Base-by-base conservation (phyloP, 2,888 invertebrate species). In the Watsonalla binaria region DNA sequence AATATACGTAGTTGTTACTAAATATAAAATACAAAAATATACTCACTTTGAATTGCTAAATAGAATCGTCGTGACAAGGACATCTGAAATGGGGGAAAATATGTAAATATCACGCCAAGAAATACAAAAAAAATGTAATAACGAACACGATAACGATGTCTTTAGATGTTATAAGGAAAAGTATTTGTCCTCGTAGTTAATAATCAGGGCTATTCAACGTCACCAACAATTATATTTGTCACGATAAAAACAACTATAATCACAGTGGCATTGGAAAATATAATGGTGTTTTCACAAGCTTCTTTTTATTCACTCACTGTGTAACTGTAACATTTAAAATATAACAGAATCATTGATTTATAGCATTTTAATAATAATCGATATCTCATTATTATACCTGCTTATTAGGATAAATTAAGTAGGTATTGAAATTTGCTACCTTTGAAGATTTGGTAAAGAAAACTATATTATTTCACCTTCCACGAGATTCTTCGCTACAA, bases 231-330 rank as follows among this genome's bases (percentile, higher is more conserved):
- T 60, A 64, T 57, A 58, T 66, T 65, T 62, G 60, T 62, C 51
- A 54, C 8, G 15, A 59, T 63, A 79, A 77, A 74, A 74, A 74
- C 65, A 60, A 67, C 65, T 68, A 68, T 64, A 62, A 60, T 58
- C 65, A 62, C 54, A 58, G 51, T 70, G 78, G 67, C 82, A 80
- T 80, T 80, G 80, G 58, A 68, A 65, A 59, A 61, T 57, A 78
- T 75, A 78, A 79, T 77, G 62, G 67, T 58, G 63, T 62, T 66
- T 64, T 62, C 63, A 67, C 59, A 59, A 60, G 59, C 55, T 58
- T 46, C 35, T 14, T 42, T 67, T 72, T 77, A 70, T 70, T 53
- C 57, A 54, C 53, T 47, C 45, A 64, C 62, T 57, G 57, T 47
- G 47, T 33, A 47, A 47, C 33, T 47, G 47, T 11, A 47, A 5